These are phyloP conservation scores for Platichthys flesus DNA, from an alignment of 2,113 vertebrate genomes.

Conservation along the genomic window DNA sequence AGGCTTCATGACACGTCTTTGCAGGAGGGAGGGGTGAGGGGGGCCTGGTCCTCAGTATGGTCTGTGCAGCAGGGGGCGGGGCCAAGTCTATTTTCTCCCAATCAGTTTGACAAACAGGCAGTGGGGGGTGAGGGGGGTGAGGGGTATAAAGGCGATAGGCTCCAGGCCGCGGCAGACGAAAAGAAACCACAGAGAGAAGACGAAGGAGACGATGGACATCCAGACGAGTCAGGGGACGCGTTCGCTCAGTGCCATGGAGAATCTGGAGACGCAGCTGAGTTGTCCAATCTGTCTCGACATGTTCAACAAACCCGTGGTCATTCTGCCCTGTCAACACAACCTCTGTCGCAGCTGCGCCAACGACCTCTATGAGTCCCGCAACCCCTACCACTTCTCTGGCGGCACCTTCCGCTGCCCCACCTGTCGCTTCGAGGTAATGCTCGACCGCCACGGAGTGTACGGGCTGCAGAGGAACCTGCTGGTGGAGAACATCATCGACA, in stretches of 20 bases:
- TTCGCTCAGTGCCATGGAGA: constrained; percentile 70
- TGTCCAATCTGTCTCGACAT: constrained; percentile 95
- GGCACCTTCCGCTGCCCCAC: constrained; percentile 91
- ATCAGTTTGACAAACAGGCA: constrained; percentile 62
- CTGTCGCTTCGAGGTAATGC: constrained; percentile 90
- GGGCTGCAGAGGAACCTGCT: constrained; percentile 93
- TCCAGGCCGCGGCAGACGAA: constrained; percentile 35
- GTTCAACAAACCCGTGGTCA: constrained; percentile 93
- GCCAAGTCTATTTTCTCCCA: constrained; percentile 55
- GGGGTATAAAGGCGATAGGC: constrained; percentile 57
- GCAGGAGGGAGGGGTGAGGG: neutral
- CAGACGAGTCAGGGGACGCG: constrained; percentile 58
- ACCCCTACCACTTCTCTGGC: constrained; percentile 83
- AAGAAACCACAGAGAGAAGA: constrained; percentile 29
- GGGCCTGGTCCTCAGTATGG: constrained; percentile 48
- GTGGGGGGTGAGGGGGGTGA: neutral
- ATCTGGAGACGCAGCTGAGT: constrained; percentile 91
- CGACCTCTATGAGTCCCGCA: constrained; percentile 85
- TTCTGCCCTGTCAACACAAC: constrained; percentile 95
- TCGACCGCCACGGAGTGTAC: constrained; percentile 92
- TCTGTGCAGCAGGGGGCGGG: constrained; percentile 52
- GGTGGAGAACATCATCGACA: constrained; percentile 82
- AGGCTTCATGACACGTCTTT: too few relatives aligned
- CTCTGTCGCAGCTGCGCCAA: constrained; percentile 91
- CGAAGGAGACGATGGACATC: constrained; percentile 68